phyloP scores from a whole-genome alignment of 2,888 invertebrate species.

The Tolmerus cingulatus region DNA sequence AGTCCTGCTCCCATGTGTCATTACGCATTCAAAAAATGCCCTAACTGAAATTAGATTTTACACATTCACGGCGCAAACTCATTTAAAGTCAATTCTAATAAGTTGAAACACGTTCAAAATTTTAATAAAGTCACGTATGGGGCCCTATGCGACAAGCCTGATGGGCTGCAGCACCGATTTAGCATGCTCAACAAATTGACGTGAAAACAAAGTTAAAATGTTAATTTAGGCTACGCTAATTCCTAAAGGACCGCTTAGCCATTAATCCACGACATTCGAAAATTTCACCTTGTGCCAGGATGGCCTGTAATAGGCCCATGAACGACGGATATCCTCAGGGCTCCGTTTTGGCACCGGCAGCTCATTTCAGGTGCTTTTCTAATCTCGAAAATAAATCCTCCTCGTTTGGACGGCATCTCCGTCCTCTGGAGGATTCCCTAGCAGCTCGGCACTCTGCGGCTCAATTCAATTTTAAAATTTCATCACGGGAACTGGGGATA shows the following conservation, averaged over 20 bases:
- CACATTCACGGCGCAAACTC: not conserved
- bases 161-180: constrained; percentile 31
- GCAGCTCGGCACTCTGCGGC: not conserved
- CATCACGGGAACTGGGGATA: constrained; percentile 45
- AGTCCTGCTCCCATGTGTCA: not conserved
- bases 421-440: not conserved
- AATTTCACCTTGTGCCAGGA: not conserved
- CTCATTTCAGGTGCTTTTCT: constrained; percentile 33
- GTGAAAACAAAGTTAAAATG: constrained; percentile 34
- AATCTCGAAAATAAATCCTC: constrained; percentile 38
- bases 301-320: constrained; percentile 26
- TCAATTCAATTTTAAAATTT: constrained; percentile 48
- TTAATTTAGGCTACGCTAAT: constrained; percentile 35
- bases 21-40: constrained; percentile 33
- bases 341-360: not conserved
- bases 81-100: constrained; percentile 37
- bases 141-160: not conserved
- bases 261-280: constrained; percentile 36
- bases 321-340: constrained; percentile 22
- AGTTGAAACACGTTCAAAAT: constrained; percentile 33
- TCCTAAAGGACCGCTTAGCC: constrained; percentile 30
- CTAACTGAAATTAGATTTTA: constrained; percentile 12
- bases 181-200: constrained; percentile 6
- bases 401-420: constrained; percentile 14
- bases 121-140: constrained; percentile 42